These are phyloP conservation scores for Drosophila mayaguana DNA, from an alignment of 2,888 invertebrate species.

Conservation along the genomic window DNA sequence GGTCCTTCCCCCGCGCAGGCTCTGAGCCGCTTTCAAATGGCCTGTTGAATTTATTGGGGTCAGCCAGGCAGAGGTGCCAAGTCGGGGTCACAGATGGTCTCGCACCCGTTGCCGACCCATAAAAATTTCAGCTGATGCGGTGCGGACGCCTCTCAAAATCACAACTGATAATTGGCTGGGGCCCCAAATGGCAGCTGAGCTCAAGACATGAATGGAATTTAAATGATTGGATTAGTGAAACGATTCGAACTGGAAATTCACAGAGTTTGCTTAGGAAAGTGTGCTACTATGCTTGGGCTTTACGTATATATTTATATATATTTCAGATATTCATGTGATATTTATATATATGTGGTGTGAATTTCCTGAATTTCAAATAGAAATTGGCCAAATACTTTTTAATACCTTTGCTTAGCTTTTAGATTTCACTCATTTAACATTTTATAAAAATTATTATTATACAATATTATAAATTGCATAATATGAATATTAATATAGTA, in stretches of 20 bases:
- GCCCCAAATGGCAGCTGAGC: slow-evolving; percentile 56
- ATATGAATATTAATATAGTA: not conserved
- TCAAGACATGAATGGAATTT: slow-evolving; percentile 57
- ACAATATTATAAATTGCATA: too few relatives aligned
- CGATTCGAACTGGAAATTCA: not conserved
- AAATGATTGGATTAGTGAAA: slow-evolving; percentile 57
- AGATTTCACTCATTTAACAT: too few relatives aligned
- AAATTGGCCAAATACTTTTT: not conserved
- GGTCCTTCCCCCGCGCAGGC: not conserved
- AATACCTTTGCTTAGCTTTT: too few relatives aligned
- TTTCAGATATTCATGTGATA: not conserved
- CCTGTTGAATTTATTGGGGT: slow-evolving; percentile 69
- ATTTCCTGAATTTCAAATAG: not conserved
- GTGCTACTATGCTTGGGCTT: not conserved
- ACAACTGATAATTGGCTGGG: slow-evolving; percentile 68
- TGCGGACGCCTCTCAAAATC: slow-evolving; percentile 48
- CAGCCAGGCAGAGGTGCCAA: slow-evolving; percentile 48
- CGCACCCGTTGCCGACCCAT: slow-evolving; percentile 19
- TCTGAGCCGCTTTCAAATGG: slow-evolving; percentile 36
- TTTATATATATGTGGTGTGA: not conserved
- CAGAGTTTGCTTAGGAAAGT: not conserved
- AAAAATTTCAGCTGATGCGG: slow-evolving; percentile 42
- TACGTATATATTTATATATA: not conserved
- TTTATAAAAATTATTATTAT: too few relatives aligned
- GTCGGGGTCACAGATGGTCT: slow-evolving; percentile 15